A percentile compares a stretch with the other conserved stretches of the same genome.
These are phyloP conservation scores for Tenthredo distinguenda DNA, from an alignment of 2,888 invertebrate species.

Conservation along the genomic window DNA sequence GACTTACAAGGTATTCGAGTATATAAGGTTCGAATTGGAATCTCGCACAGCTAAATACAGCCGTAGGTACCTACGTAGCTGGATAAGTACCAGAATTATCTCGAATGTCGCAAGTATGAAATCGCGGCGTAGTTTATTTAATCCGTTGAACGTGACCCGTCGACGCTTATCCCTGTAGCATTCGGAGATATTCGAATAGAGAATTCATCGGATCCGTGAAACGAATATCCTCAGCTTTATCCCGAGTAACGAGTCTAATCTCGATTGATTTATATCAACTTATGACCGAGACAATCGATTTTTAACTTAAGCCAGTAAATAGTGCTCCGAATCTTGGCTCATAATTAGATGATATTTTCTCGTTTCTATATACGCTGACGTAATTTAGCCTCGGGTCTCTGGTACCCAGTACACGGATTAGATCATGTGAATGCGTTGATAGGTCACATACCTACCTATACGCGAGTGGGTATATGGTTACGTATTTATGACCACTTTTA, in stretches of 20 bases:
- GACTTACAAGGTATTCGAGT: conserved; percentile 12
- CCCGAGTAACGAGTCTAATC: neutral
- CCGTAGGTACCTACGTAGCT: neutral
- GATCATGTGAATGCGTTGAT: conserved; percentile 28
- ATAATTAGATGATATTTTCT: conserved; percentile 3
- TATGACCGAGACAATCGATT: neutral
- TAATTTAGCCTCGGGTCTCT: neutral
- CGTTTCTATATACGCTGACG: neutral
- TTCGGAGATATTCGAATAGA: neutral
- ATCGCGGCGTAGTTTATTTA: neutral
- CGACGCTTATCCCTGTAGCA: neutral
- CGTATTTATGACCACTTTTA: neutral
- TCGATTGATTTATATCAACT: neutral
- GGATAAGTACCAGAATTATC: conserved; percentile 20
- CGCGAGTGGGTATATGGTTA: neutral
- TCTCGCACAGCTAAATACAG: neutral
- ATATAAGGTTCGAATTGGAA: conserved; percentile 31
- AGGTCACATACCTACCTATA: conserved; percentile 17
- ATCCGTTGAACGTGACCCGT: neutral
- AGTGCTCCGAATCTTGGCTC: neutral
- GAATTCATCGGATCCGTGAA: no score
- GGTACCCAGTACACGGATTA: neutral
- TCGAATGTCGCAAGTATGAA: conserved; percentile 37
- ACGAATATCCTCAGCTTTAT: neutral
- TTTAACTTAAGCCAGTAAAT: neutral